Percentiles rank a stretch among this genome's conserved stretches.
Conservation (phyloP, 2,888 invertebrate species). For the Acleris emargana region DNA sequence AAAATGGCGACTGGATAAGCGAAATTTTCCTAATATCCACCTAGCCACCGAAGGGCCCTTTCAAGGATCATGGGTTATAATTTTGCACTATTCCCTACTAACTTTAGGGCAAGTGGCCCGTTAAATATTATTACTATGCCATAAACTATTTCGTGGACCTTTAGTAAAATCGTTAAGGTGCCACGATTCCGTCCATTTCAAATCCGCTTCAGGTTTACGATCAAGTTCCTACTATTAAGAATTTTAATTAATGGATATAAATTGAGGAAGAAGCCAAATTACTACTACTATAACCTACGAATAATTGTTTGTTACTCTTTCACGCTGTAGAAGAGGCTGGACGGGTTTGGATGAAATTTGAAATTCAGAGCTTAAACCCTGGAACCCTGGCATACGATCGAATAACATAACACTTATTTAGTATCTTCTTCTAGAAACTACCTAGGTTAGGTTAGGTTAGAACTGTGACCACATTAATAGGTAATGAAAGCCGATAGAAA, state of each 20-base stretch:
- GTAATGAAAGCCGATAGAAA: too few relatives aligned
- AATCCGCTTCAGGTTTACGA: constrained; percentile 1
- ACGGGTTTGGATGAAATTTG: too few relatives aligned
- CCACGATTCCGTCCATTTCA: background rate
- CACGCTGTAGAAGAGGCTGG: too few relatives aligned
- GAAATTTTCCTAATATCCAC: constrained; percentile 18
- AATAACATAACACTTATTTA: too few relatives aligned
- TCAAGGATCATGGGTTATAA: constrained; percentile 13
- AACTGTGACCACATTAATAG: too few relatives aligned
- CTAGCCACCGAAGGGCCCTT: constrained; percentile 20
- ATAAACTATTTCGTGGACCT: constrained; percentile 15
- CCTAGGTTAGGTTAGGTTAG: too few relatives aligned
- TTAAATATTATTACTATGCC: constrained; percentile 27
- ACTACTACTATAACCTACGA: too few relatives aligned
- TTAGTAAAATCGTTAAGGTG: constrained; percentile 4
- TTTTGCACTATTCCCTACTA: constrained; percentile 26
- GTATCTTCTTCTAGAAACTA: too few relatives aligned
- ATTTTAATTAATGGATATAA: background rate
- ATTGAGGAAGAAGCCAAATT: too few relatives aligned
- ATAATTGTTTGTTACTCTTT: too few relatives aligned
- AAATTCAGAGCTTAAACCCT: too few relatives aligned
- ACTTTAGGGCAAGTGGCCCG: constrained; percentile 10
- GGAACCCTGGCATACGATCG: too few relatives aligned
- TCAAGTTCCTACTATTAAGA: background rate
- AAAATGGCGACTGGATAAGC: constrained; percentile 17